These are phyloP conservation scores for Sceloporus undulatus DNA, from an alignment of 2,113 vertebrate genomes.

Conservation along the genomic window DNA sequence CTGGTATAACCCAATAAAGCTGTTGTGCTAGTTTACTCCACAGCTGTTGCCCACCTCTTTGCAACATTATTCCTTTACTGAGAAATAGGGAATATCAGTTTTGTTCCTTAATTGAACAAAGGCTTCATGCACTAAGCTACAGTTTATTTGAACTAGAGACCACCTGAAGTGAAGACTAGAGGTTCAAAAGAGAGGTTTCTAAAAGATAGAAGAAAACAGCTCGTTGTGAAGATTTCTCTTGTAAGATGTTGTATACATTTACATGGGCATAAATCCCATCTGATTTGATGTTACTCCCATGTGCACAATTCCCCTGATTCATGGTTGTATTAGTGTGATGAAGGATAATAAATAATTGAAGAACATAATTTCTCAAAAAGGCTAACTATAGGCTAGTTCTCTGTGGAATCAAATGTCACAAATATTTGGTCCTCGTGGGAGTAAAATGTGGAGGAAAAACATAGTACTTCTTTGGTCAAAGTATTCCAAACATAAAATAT, in stretches of 20 bases:
- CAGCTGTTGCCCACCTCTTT: background rate
- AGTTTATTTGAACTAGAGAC: background rate
- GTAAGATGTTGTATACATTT: background rate
- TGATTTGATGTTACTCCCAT: background rate
- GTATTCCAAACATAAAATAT: slow-evolving; percentile 15
- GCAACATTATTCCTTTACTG: background rate
- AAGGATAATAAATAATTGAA: background rate
- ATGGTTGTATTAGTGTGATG: background rate
- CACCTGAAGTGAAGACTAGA: background rate
- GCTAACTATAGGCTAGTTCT: background rate
- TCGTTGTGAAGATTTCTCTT: background rate
- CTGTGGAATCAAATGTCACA: background rate
- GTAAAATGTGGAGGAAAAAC: background rate
- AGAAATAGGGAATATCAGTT: background rate
- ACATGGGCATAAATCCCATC: background rate
- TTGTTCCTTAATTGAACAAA: background rate
- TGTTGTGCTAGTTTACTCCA: background rate
- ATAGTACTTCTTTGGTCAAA: background rate
- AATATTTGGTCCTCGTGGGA: background rate
- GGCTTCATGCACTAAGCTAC: background rate
- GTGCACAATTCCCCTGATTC: background rate
- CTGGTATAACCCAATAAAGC: no score
- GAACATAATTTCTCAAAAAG: background rate
- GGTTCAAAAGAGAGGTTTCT: background rate
- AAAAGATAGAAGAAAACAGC: background rate